These are phyloP conservation scores for Tachina grossa DNA, from an alignment of 2,888 invertebrate species.

Conservation along the genomic window DNA sequence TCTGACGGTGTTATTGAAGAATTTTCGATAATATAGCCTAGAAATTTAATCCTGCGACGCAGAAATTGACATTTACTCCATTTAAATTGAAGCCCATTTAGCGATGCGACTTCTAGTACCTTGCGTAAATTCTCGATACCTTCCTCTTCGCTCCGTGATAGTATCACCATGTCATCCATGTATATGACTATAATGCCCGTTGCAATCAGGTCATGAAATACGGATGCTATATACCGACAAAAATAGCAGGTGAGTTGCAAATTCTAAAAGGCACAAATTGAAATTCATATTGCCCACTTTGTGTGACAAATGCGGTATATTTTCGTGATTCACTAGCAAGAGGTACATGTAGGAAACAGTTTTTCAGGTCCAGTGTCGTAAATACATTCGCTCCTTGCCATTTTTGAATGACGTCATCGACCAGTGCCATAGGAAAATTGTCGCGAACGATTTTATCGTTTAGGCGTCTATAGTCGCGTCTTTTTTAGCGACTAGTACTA, in stretches of 20 bases:
- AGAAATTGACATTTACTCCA: constrained; percentile 58
- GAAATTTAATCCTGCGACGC: constrained; percentile 27
- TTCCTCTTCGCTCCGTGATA: not conserved
- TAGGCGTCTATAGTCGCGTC: not conserved
- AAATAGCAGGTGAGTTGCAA: constrained; percentile 19
- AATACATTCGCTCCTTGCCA: too few relatives aligned
- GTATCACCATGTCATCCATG: not conserved
- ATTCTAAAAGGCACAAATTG: not conserved
- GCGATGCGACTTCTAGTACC: not conserved
- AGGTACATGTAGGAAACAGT: too few relatives aligned
- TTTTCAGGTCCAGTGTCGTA: not conserved
- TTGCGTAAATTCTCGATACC: not conserved
- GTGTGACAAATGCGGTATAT: not conserved
- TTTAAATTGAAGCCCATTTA: constrained; percentile 5
- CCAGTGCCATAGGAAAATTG: not conserved
- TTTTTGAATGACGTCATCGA: not conserved
- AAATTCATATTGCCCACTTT: not conserved
- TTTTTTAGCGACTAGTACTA: not conserved
- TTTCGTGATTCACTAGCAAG: not conserved
- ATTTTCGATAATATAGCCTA: constrained; percentile 32
- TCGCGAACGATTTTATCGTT: not conserved
- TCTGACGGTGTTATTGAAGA: constrained; percentile 41
- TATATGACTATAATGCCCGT: not conserved
- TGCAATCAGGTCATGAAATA: not conserved
- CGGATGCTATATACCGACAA: not conserved